phyloP scores from a whole-genome alignment of 2,113 vertebrate genomes.

The Pomatostomus ruficeps region DNA sequence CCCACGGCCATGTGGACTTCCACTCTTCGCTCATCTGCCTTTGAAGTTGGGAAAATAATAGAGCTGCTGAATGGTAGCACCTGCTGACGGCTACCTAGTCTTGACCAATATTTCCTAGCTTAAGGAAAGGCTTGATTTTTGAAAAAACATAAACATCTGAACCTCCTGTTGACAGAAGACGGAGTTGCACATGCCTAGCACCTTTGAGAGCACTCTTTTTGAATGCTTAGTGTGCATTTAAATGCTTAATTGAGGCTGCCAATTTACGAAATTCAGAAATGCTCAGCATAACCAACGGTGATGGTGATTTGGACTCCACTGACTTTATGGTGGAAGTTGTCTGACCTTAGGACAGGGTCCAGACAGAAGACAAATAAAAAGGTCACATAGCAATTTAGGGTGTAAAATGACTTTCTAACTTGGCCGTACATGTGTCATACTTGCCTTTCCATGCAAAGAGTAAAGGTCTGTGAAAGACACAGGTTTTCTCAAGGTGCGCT shows the following conservation, averaged over 20 bases:
- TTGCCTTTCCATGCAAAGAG: conserved; percentile 8
- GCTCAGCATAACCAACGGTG: background rate
- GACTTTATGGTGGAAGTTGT: background rate
- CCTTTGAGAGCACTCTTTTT: background rate
- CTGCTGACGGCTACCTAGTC: background rate
- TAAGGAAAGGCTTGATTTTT: background rate
- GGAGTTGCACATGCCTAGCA: background rate
- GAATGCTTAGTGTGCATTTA: background rate
- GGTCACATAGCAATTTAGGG: background rate
- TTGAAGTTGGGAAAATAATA: background rate
- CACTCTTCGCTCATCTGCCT: background rate
- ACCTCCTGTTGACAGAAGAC: conserved; percentile 42
- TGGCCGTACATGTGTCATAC: background rate
- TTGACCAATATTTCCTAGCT: background rate
- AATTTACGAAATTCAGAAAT: background rate
- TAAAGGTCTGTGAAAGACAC: conserved; percentile 1
- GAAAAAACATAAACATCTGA: background rate
- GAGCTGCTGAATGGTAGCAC: background rate
- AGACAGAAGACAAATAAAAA: background rate
- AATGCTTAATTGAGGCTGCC: background rate
- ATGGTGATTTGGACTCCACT: background rate
- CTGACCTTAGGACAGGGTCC: background rate
- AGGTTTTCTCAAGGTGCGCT: background rate
- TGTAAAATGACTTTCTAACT: background rate
- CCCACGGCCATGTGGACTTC: background rate